Base-by-base conservation (phyloP, 2,888 invertebrate genomes). In the Brachypalpus laphriformis region DNA sequence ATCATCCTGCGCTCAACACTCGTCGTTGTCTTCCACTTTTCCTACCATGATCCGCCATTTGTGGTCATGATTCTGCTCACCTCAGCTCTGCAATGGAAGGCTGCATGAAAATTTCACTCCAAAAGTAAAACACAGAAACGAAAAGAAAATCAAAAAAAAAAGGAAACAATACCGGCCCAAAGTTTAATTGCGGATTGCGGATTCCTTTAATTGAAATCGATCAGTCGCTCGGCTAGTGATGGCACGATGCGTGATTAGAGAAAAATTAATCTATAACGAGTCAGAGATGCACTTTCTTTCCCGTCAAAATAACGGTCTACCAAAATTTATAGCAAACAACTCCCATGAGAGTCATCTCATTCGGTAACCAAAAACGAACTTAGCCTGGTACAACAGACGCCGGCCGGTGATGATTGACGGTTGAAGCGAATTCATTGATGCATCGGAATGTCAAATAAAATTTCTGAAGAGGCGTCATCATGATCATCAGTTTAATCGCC, bases 1-100 rank as follows among this genome's bases (percentile, higher is more conserved):
- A 82, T 82, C 82, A 82, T 82, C 76, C 57, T 76, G 63, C 37
- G 75, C 75, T 57, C 56, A 81, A 63, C 70, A 63, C 61, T 37
- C 51, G 18, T 51, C 51, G 11, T 40, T 31, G 56, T 34, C 56
- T 40, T 61, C 25, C n/a, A n/a, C n/a, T 14, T 31, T 22, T 16
- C 16, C 54, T 31, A 31, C 61, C 18, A 37, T 49, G 22, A 34
- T n/a, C 54, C 65, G 45, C 54, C 61, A 54, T 63, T 63, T 63
- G 74, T 63, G 61, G 61, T 63, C 54, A 45, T 54, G 42, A 63
- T 63, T 16, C 40, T 54, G 11, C 37, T 34, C 18, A 28, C 6
- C 34, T 65, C 22, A 22, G 42, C 74, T 56, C 56, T 25, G 25
- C 45, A 57, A 75, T 47, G 75, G 56, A 56, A 70, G 65, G 8